Evolutionary conservation across 2,113 vertebrate genomes (phyloP), one percentile per base, ranked within the genome.

Genomic region (Pungitius pungitius): DNA sequence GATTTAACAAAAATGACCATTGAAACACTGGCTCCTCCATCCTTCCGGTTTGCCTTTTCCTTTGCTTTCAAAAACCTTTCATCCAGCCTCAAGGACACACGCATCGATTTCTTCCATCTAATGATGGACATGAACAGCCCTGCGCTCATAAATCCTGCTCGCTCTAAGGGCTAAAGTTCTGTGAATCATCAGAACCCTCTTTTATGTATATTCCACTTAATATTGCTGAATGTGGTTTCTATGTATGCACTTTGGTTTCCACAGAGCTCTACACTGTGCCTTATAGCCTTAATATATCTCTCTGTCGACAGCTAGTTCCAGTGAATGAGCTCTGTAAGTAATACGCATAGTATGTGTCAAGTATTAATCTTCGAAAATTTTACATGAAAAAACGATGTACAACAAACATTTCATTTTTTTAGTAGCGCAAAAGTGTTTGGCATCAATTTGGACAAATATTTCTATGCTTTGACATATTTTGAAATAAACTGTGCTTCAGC

Each of bases 31-130:
- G 11, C 1, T 60, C 54, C 55, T 67, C 11, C 61, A 63, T 80
- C 58, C 61, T 33, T 71, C 24, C n/a, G 26, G 51, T 61, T 58
- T 63, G 52, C 49, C 57, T 42, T 69, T 55, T 63, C 61, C 39
- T 61, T 47, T 13, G 39, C 73, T 60, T 52, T 65, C 37, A 73
- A 51, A 75, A 75, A 51, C 10, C 17, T 60, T 63, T 68, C 74
- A 75, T 73, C 66, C 66, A 63, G 54, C 27, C 69, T 86, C 77
- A 84, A 84, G 80, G 80, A 80, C 84, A 69, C 51, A 40, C 57
- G 33, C 52, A 59, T 86, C 83, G 70, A 33, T 58, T 43, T 66
- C 71, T 47, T 66, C 51, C 26, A 68, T 76, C 61, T 66, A 72
- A 66, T 66, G 68, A 70, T 8, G 10, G 62, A 75, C 49, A 45